Evolutionary conservation across 2,888 invertebrate species (phyloP).

Genomic region (Gerosis bhagava): DNA sequence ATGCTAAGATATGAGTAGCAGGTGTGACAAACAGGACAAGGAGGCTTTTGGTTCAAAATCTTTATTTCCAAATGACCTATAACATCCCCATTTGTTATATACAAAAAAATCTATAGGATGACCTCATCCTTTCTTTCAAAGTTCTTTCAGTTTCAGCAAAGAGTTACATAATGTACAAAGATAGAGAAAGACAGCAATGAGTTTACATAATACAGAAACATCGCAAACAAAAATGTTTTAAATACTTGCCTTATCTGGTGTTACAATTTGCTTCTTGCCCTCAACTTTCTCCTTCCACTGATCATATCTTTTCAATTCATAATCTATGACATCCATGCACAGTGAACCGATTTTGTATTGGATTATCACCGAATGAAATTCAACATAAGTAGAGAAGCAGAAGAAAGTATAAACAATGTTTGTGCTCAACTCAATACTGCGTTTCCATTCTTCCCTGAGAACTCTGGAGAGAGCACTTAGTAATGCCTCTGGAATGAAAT

Average conservation of each 20-base stretch:
- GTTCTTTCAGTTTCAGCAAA: too few relatives aligned
- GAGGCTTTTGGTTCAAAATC: too few relatives aligned
- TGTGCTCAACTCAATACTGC: constrained; percentile 97
- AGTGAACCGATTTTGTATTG: constrained; percentile 98
- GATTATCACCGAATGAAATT: constrained; percentile 96
- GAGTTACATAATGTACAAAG: too few relatives aligned
- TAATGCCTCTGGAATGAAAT: constrained; percentile 88
- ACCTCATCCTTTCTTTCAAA: too few relatives aligned
- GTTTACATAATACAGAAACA: too few relatives aligned
- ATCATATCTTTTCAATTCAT: constrained; percentile 96
- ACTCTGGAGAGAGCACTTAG: constrained; percentile 97
- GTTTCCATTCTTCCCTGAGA: constrained; percentile 98
- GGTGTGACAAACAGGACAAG: too few relatives aligned
- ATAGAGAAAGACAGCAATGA: too few relatives aligned
- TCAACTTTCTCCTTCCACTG: constrained; percentile 91
- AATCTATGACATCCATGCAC: constrained; percentile 97
- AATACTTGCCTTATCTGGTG: constrained; percentile 71
- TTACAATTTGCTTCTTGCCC: constrained; percentile 68
- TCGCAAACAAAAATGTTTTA: too few relatives aligned
- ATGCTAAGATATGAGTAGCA: too few relatives aligned
- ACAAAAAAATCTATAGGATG: too few relatives aligned
- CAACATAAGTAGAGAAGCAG: constrained; percentile 97
- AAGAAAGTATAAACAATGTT: constrained; percentile 98
- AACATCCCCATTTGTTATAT: too few relatives aligned
- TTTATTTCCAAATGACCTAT: too few relatives aligned